These are phyloP conservation scores for Triplophysa dalaica DNA, from an alignment of 2,113 vertebrate genomes.

Conservation along the genomic window DNA sequence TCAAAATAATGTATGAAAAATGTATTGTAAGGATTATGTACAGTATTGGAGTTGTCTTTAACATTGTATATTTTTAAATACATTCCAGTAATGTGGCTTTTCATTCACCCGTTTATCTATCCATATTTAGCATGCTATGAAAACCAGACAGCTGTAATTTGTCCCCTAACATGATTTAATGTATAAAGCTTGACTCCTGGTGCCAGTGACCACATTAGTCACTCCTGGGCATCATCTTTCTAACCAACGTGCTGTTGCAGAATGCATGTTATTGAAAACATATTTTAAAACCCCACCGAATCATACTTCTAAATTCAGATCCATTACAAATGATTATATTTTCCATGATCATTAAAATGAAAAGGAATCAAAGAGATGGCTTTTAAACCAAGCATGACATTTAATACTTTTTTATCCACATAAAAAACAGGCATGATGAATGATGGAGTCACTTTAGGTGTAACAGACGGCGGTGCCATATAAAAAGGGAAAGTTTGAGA, in stretches of 20 bases:
- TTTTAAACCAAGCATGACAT: slow-evolving; percentile 26
- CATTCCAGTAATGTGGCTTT: too few relatives aligned
- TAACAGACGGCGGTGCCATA: neutral
- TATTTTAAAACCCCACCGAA: neutral
- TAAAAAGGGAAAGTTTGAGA: neutral
- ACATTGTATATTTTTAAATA: too few relatives aligned
- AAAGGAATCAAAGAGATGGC: neutral
- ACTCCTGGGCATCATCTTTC: neutral
- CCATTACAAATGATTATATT: neutral
- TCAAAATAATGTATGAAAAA: too few relatives aligned
- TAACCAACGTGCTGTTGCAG: neutral
- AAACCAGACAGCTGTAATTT: neutral
- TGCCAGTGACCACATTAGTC: neutral
- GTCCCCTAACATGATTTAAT: neutral
- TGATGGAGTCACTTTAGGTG: neutral
- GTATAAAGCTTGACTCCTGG: neutral
- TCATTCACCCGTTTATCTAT: neutral
- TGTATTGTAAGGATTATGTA: too few relatives aligned
- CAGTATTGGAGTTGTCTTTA: too few relatives aligned
- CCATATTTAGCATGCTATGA: neutral
- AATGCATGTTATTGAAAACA: neutral
- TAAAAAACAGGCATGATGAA: slow-evolving; percentile 4
- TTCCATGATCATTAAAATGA: neutral
- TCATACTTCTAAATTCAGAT: neutral
- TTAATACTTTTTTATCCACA: neutral